Conservation (phyloP, 2,113 vertebrate genomes). For the Butorides virescens region DNA sequence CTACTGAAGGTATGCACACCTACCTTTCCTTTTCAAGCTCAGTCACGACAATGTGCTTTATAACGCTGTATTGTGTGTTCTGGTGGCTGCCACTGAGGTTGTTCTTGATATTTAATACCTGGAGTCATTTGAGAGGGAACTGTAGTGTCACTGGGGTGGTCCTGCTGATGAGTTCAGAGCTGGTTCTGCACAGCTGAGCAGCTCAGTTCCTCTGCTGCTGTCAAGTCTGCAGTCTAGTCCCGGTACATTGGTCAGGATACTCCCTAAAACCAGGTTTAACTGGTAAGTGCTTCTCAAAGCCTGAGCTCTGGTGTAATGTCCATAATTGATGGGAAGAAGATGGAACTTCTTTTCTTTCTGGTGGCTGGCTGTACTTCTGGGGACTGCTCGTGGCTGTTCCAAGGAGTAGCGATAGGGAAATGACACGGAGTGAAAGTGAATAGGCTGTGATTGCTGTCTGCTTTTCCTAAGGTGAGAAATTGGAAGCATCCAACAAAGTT, state of each 20-base stretch:
- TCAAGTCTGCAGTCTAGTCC: no score
- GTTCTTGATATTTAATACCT: background rate
- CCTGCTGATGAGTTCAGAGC: background rate
- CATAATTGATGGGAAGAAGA: background rate
- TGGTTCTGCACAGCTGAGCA: fast-evolving
- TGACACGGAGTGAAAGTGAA: fast-evolving
- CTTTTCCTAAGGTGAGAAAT: fast-evolving
- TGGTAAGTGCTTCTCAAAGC: background rate
- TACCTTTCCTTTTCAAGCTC: background rate
- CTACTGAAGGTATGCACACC: slow-evolving; percentile 49
- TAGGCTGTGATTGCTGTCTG: fast-evolving
- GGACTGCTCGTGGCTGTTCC: background rate
- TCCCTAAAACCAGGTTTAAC: background rate
- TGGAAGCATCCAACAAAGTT: background rate
- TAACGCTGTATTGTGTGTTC: fast-evolving
- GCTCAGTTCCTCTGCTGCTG: background rate
- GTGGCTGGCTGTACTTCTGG: background rate
- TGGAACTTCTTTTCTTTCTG: background rate
- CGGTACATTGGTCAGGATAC: background rate
- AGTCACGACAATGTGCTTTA: fast-evolving
- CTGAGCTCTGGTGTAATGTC: background rate
- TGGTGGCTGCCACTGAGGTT: background rate
- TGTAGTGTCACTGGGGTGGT: background rate
- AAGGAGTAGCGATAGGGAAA: fast-evolving
- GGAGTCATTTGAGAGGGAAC: background rate